These are phyloP conservation scores for Chrysolophus pictus DNA, from an alignment of 2,797 vertebrate genomes.

Conservation along the genomic window DNA sequence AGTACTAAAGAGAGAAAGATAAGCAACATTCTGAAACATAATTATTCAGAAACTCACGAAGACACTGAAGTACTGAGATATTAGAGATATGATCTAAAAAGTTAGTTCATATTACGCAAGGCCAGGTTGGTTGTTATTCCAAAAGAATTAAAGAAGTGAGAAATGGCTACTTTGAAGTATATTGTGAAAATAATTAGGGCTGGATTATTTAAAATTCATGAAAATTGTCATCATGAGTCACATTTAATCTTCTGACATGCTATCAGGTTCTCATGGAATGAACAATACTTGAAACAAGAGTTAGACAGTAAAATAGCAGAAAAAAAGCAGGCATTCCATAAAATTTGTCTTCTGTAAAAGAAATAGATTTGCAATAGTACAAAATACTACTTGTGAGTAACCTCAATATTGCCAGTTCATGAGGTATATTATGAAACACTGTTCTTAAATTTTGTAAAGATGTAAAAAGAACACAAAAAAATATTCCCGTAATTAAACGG, in stretches of 20 bases:
- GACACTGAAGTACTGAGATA: neutral
- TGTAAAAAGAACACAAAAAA: neutral
- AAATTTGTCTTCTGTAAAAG: neutral
- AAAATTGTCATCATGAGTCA: neutral
- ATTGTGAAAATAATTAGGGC: neutral
- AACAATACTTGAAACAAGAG: neutral
- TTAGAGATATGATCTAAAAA: neutral
- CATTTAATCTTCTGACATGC: neutral
- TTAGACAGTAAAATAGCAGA: neutral
- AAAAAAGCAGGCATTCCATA: no score
- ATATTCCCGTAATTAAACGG: neutral
- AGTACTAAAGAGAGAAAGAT: constrained; percentile 47
- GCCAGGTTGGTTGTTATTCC: neutral
- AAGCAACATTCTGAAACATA: neutral
- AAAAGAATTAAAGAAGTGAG: neutral
- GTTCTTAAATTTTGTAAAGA: neutral
- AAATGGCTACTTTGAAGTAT: neutral
- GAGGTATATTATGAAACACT: neutral
- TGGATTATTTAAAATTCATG: neutral
- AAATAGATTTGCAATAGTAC: neutral
- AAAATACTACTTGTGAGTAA: neutral
- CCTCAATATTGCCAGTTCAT: neutral
- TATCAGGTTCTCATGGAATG: neutral
- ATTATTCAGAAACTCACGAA: neutral
- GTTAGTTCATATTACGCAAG: constrained; percentile 4